These are phyloP conservation scores for Lacanobia wlatinum DNA, from an alignment of 2,888 invertebrate species.

Conservation along the genomic window DNA sequence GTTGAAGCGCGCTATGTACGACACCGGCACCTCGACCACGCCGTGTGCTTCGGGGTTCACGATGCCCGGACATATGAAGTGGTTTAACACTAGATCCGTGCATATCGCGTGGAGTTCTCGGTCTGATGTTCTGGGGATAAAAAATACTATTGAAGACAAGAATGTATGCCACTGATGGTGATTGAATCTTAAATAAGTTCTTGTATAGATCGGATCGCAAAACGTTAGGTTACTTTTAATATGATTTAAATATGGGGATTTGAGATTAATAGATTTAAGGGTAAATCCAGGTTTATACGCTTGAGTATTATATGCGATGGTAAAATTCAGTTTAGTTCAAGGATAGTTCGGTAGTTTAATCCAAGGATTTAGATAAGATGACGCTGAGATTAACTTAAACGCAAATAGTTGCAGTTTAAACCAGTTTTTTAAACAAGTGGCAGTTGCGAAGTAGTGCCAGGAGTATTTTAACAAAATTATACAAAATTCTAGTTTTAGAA, in stretches of 20 bases:
- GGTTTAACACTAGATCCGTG: conserved; percentile 97
- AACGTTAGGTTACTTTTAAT: not conserved
- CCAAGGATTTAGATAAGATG: conserved; percentile 8
- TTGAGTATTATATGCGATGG: not conserved
- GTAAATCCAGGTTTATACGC: not conserved
- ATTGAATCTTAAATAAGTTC: not conserved
- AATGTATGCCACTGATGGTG: not conserved
- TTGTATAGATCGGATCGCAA: not conserved
- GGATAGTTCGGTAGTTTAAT: conserved; percentile 3
- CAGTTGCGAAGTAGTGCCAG: too few species aligned
- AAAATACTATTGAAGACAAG: not conserved
- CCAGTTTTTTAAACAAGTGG: conserved; percentile 30
- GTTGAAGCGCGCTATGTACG: conserved; percentile 97
- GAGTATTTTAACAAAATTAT: too few species aligned
- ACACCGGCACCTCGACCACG: conserved; percentile 97
- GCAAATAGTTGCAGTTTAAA: not conserved
- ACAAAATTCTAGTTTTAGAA: too few species aligned
- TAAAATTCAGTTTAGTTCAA: too few species aligned
- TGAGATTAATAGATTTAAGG: not conserved
- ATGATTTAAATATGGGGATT: not conserved
- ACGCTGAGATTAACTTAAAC: not conserved
- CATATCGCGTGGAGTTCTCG: conserved; percentile 93
- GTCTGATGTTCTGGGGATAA: conserved; percentile 78
- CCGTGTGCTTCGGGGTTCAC: conserved; percentile 99
- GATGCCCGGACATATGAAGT: conserved; percentile 98